phyloP scores from a whole-genome alignment of 1,140 invertebrate species.

The Pristionchus pacificus region DNA sequence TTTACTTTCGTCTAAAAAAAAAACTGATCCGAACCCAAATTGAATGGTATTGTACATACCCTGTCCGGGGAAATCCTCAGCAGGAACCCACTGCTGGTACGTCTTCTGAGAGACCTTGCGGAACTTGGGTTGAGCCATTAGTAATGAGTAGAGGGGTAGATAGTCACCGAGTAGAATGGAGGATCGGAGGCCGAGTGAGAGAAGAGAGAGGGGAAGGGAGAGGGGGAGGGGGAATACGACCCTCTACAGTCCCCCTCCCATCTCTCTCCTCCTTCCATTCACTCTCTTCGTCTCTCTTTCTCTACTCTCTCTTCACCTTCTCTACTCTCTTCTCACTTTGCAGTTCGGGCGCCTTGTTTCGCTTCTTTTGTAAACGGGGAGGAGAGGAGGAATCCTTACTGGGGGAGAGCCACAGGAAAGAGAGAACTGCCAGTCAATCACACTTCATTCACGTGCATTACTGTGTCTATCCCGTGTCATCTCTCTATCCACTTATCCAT shows the following conservation, averaged over 20 bases:
- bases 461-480: too few species aligned
- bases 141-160: background rate
- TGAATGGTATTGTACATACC: slow-evolving; percentile 19
- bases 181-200: too few species aligned
- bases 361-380: too few species aligned
- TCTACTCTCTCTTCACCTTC: background rate
- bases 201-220: too few species aligned
- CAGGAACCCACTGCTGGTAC: slow-evolving; percentile 37
- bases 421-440: too few species aligned
- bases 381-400: too few species aligned
- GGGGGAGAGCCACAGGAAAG: too few species aligned
- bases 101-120: slow-evolving; percentile 12
- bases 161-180: too few species aligned
- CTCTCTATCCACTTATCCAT: too few species aligned
- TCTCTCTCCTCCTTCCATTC: background rate
- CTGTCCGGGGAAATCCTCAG: slow-evolving; percentile 46
- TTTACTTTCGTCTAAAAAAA: too few species aligned
- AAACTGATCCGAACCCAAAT: background rate
- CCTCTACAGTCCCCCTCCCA: slow-evolving; percentile 5
- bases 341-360: background rate
- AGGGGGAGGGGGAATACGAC: background rate
- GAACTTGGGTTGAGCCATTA: slow-evolving; percentile 27
- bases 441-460: too few species aligned
- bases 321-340: slow-evolving; percentile 8
- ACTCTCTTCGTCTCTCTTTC: background rate